Base-by-base conservation (phyloP, 2,888 invertebrate genomes). In the Eristalinus aeneus region DNA sequence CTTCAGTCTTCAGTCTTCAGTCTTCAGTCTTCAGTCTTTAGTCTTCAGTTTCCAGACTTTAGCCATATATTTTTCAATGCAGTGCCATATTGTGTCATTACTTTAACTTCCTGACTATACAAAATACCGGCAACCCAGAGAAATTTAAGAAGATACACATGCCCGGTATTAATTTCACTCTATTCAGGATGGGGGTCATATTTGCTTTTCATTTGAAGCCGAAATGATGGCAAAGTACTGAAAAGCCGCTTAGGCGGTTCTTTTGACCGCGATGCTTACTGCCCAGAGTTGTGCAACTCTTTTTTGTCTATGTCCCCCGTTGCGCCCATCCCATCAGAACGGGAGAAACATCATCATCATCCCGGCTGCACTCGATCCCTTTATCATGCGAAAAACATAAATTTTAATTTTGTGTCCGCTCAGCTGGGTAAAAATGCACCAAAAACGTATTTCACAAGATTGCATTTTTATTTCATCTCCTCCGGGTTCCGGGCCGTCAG, bases 341-440 rank as follows among this genome's bases (percentile, higher is more conserved):
- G 53, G 31, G 56, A 53, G 27, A 27, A 27, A 27, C 27, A 27
- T 27, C 27, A 69, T 63, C 76, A 77, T 69, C 68, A 71, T 77
- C 77, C 53, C 61, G 68, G 56, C 56, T 56, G 63, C 56, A 71
- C 64, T 83, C 72, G 39, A 77, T 34, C 61, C 58, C 67, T 61
- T 36, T 61, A 36, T 79, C 73, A 68, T 69, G 79, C 79, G 34
- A 68, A 60, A 22, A 58, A 31, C 60, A 77, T 60, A 86, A 69
- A 73, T 86, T 73, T 81, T 86, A 72, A 76, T 77, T 77, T 77
- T 73, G 60, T 82, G 54, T 81, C 58, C 85, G 64, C 81, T 86
- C 85, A 69, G 69, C n/a, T 81, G 68, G 73, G 56, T 73, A 86
- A 69, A 76, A 68, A 73, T 85, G 80, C 84, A 85, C 71, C 75